Evolutionary conservation across 2,113 vertebrate species (phyloP), one percentile per base, ranked within the genome.

Genomic region (Colossoma macropomum): DNA sequence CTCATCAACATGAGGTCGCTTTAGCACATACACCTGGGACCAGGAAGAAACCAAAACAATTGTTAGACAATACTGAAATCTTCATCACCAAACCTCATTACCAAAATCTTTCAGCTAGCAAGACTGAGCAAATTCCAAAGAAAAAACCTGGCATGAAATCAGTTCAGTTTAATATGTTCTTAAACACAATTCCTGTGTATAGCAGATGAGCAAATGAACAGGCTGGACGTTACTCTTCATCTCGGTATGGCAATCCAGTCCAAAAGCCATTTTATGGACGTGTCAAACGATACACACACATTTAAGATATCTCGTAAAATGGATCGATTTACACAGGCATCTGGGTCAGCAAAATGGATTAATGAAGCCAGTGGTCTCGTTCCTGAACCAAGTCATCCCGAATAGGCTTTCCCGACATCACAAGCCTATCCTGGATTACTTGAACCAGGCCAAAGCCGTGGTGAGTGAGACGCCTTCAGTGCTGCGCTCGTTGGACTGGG

Each of bases 341-440:
- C 10, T 50, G 32, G 74, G 75, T 76, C 79, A 79, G 81, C 70
- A 75, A 84, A 62, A 80, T 21, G 6, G 7, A 17, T 76, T 78
- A 77, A 81, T 82, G 92, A 87, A 75, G 92, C 84, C 86, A 77
- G 69, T 65, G 72, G 94, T 93, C 85, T 89, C 27, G 90, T 93
- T 95, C 96, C 95, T 89, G 96, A 95, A 92, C 96, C 97, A 98
- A 99, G 97, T 97, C 94, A 95, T 96, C 96, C 84, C 89, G 96
- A 97, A 98, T 95, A 98, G 96, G 97, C 96, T 95, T 95, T 95
- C 90, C 92, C 91, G 88, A 89, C 91, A 94, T 92, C 87, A 94
- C 96, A 97, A 98, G 96, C 96, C 97, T 97, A 97, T 99, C 97
- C 97, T 99, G 97, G 97, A 99, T 97, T 98, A 98, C 96, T 99